phyloP scores from a whole-genome alignment of 2,797 vertebrate genomes.

The Taenioides sp. region DNA sequence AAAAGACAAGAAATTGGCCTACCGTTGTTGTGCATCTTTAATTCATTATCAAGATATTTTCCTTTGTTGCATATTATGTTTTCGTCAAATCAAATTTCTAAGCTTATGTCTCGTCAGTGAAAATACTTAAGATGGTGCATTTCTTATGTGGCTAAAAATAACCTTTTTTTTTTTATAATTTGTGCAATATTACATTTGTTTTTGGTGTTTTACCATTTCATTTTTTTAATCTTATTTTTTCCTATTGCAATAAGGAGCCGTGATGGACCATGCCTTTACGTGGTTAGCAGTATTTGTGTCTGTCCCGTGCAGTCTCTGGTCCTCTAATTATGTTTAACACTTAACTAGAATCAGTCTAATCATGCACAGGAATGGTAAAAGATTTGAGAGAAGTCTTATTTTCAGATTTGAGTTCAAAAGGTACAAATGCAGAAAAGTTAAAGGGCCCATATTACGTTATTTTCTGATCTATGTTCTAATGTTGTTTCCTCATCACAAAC shows the following conservation, averaged over 20 bases:
- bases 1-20: too few relatives aligned
- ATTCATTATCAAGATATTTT: too few relatives aligned
- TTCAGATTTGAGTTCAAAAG: too few relatives aligned
- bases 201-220: not conserved
- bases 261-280: slow-evolving; percentile 16
- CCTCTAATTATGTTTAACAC: not conserved
- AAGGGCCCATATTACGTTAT: too few relatives aligned
- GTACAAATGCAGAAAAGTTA: too few relatives aligned
- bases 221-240: slow-evolving; percentile 3
- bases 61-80: too few relatives aligned
- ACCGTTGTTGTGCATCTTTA: too few relatives aligned
- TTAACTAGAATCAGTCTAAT: not conserved
- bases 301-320: not conserved
- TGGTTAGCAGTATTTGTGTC: slow-evolving; percentile 26
- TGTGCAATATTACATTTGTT: not conserved
- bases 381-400: too few relatives aligned
- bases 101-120: not conserved
- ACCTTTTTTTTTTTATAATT: not conserved
- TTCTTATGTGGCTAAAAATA: not conserved
- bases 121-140: not conserved
- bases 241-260: slow-evolving; percentile 62
- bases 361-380: not conserved
- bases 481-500: too few relatives aligned
- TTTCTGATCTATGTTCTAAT: too few relatives aligned
- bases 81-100: not conserved